Evolutionary conservation across 2,797 vertebrate species (phyloP).

Genomic region (Melopsittacus undulatus): DNA sequence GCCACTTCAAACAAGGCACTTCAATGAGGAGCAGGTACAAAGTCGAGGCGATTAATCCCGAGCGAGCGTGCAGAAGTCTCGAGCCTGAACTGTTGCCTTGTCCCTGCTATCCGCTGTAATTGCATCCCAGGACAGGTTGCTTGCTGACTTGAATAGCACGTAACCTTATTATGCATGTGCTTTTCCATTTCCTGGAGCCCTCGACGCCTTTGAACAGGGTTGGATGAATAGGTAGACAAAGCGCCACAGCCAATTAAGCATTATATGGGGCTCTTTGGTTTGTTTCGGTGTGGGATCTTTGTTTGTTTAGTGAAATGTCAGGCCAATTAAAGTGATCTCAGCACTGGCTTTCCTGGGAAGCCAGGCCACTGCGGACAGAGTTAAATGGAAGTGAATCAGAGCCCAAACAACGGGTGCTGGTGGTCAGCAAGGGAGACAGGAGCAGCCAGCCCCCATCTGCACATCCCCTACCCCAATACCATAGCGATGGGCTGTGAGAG

Average conservation of each 20-base stretch:
- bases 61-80: background rate
- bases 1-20: constrained; percentile 61
- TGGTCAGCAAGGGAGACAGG: background rate
- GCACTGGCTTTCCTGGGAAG: background rate
- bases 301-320: constrained; percentile 78
- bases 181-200: constrained; percentile 13
- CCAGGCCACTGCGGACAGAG: background rate
- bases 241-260: constrained; percentile 64
- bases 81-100: constrained; percentile 1
- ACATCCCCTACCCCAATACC: accelerated
- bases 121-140: constrained; percentile 53
- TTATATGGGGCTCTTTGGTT: constrained; percentile 69
- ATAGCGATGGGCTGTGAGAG: accelerated
- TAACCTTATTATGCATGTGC: constrained; percentile 63
- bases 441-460: background rate
- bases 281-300: constrained; percentile 61
- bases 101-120: background rate
- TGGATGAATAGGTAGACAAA: constrained; percentile 40
- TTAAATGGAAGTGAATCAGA: constrained; percentile 27
- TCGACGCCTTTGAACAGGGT: constrained; percentile 36
- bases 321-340: constrained; percentile 72
- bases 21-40: constrained; percentile 49
- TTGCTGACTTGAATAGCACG: constrained; percentile 29
- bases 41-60: constrained; percentile 34
- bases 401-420: background rate